These are phyloP conservation scores for Cephonodes hylas DNA, from an alignment of 2,888 invertebrate species.

Conservation along the genomic window DNA sequence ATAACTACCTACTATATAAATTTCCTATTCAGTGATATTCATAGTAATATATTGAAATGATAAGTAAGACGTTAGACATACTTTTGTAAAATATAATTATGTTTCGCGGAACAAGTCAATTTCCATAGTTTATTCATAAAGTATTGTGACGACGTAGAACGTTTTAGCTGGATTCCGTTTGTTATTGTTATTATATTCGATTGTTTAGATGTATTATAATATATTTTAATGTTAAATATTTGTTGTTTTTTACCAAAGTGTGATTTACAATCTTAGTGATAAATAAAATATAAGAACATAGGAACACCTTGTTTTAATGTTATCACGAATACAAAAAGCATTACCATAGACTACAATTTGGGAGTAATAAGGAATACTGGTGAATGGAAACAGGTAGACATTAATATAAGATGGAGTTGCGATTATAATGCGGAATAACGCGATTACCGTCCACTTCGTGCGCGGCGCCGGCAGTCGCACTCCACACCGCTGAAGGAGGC, in stretches of 20 bases:
- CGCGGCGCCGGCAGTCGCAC: background rate
- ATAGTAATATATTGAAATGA: background rate
- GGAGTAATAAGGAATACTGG: background rate
- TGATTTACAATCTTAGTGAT: slow-evolving; percentile 58
- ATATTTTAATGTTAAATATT: slow-evolving; percentile 52
- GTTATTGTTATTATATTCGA: slow-evolving; percentile 49
- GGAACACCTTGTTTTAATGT: slow-evolving; percentile 15
- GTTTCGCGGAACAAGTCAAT: slow-evolving; percentile 49
- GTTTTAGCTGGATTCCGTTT: slow-evolving; percentile 38
- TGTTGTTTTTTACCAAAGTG: slow-evolving; percentile 65
- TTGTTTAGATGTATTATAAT: slow-evolving; percentile 49
- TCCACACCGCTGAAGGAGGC: slow-evolving; percentile 19
- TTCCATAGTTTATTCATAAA: slow-evolving; percentile 42
- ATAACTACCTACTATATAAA: background rate
- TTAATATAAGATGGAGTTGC: background rate
- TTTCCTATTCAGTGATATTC: background rate
- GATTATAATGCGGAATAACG: slow-evolving; percentile 21
- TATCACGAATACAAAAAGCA: background rate
- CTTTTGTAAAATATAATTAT: slow-evolving; percentile 4
- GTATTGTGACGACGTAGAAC: slow-evolving; percentile 20
- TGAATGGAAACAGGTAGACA: slow-evolving; percentile 4
- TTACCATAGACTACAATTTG: background rate
- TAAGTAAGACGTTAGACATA: background rate
- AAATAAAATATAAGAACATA: slow-evolving; percentile 47
- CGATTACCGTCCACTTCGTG: slow-evolving; percentile 17